Percentiles rank a stretch among this genome's conserved stretches.
phyloP scores from a whole-genome alignment of 2,888 invertebrate species.

The Heliconius charithonia region DNA sequence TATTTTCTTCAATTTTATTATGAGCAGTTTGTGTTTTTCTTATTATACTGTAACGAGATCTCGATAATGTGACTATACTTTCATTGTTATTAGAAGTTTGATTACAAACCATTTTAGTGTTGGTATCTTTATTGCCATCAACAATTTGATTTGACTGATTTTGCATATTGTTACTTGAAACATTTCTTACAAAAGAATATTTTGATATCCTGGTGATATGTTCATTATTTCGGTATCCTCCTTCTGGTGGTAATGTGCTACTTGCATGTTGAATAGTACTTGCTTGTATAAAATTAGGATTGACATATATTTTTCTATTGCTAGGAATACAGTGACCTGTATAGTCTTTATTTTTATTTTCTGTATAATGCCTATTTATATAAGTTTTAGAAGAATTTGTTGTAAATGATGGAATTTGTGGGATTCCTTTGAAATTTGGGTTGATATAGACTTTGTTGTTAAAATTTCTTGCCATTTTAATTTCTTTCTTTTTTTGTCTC shows the following conservation, averaged over 20 bases:
- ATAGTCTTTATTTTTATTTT: conserved; percentile 46
- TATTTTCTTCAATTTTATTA: conserved; percentile 20
- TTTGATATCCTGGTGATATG: conserved; percentile 31
- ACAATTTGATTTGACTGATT: background rate
- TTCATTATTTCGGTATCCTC: conserved; percentile 23
- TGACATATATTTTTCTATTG: conserved; percentile 73
- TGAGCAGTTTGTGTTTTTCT: conserved; percentile 50
- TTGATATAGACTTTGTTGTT: conserved; percentile 72
- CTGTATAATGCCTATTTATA: conserved; percentile 68
- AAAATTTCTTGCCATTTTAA: conserved; percentile 50
- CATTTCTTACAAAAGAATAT: conserved; percentile 42
- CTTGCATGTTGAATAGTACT: conserved; percentile 10
- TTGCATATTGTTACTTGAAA: background rate
- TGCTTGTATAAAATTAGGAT: conserved; percentile 71
- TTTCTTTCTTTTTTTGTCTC: conserved; percentile 55
- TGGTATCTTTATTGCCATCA: background rate
- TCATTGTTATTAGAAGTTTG: conserved; percentile 12
- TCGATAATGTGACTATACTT: conserved; percentile 30
- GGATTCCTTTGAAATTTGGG: conserved; percentile 69
- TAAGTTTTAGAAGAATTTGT: conserved; percentile 54
- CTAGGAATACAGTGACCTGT: conserved; percentile 41
- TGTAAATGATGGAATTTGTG: conserved; percentile 28
- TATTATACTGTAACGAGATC: conserved; percentile 65
- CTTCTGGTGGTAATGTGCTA: background rate
- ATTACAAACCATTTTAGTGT: conserved; percentile 46